Evolutionary conservation across 2,113 vertebrate species (phyloP).

Genomic region (Platycercus adscitus): DNA sequence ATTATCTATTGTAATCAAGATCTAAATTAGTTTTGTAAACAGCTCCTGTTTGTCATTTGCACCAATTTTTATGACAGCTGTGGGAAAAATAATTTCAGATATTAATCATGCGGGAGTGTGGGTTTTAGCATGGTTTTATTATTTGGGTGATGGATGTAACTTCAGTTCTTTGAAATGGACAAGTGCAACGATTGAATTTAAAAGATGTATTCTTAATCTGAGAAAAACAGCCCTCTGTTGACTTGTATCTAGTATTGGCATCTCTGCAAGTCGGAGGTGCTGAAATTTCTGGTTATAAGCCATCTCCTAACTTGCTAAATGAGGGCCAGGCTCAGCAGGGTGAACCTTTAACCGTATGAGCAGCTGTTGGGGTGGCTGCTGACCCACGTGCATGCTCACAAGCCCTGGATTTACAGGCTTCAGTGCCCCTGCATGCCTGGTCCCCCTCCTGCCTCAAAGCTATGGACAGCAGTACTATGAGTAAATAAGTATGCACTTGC

Average conservation of each 20-base stretch:
- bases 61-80: not conserved
- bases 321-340: not conserved
- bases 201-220: not conserved
- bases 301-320: not conserved
- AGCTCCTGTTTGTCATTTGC: not conserved
- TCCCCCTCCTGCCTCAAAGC: not conserved
- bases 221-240: not conserved
- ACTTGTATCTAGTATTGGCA: not conserved
- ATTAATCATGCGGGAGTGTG: not conserved
- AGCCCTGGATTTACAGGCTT: not conserved
- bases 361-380: not conserved
- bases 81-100: not conserved
- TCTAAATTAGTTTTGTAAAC: not conserved
- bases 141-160: not conserved
- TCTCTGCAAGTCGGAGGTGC: not conserved
- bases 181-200: not conserved
- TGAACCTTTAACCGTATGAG: not conserved
- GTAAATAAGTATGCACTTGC: not conserved
- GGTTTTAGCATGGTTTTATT: not conserved
- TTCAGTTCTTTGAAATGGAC: not conserved
- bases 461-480: not conserved
- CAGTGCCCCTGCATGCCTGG: not conserved
- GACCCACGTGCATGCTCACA: accelerated
- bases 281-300: not conserved
- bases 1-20: not conserved